Evolutionary conservation across 1,140 invertebrate genomes (phyloP).

Genomic region (Branchinecta lynchi): DNA sequence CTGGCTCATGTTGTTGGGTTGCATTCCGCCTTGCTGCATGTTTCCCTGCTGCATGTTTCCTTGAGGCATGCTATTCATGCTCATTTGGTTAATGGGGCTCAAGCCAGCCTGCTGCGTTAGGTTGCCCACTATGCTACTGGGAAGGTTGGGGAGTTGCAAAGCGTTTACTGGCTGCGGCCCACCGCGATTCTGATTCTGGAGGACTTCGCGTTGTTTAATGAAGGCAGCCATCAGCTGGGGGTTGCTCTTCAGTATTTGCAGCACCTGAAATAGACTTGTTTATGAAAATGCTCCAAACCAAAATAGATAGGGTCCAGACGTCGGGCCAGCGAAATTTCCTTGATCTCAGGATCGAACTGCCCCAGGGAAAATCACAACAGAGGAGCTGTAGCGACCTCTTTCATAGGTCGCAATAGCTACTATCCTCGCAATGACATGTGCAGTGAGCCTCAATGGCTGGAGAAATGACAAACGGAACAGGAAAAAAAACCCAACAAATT

Average conservation of each 20-base stretch:
- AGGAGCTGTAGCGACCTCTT: too few relatives aligned
- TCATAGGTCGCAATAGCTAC: too few relatives aligned
- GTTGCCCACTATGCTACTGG: conserved; percentile 27
- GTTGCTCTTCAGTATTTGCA: conserved; percentile 82
- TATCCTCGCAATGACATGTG: too few relatives aligned
- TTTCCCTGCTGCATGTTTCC: conserved; percentile 34
- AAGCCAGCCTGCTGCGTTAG: conserved; percentile 28
- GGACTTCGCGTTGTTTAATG: conserved; percentile 69
- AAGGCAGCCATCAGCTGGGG: conserved; percentile 92
- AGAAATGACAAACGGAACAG: too few relatives aligned
- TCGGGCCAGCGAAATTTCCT: too few relatives aligned
- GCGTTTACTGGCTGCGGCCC: conserved; percentile 22
- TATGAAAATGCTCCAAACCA: background rate
- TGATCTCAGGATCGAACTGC: too few relatives aligned
- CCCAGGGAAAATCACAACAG: too few relatives aligned
- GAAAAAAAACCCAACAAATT: too few relatives aligned
- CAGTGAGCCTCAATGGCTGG: too few relatives aligned
- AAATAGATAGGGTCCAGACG: too few relatives aligned
- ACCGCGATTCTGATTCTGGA: conserved; percentile 27
- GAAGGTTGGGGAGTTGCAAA: conserved; percentile 5
- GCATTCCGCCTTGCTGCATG: conserved; percentile 29
- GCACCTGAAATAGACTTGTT: conserved; percentile 35
- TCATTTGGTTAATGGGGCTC: conserved; percentile 19
- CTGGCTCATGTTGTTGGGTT: conserved; percentile 36
- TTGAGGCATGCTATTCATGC: conserved; percentile 30